A percentile compares a stretch with the other conserved stretches of the same genome.
phyloP scores from a whole-genome alignment of 1,140 invertebrate species.

The Zaprionus davidi region DNA sequence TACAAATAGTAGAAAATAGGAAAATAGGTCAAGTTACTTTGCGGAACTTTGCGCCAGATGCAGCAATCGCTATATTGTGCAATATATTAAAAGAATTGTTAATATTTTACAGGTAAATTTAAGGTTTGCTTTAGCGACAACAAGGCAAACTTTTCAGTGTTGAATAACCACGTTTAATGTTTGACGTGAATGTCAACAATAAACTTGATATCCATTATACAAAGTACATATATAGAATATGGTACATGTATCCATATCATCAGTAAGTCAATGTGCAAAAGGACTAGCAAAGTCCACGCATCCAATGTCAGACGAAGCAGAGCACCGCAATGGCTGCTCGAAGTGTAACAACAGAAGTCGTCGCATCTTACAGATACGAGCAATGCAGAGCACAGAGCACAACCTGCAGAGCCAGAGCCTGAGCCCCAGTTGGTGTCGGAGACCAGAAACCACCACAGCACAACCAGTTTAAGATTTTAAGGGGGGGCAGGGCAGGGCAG shows the following conservation, averaged over 20 bases:
- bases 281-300: background rate
- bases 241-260: background rate
- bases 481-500: background rate
- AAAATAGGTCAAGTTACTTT: too few relatives aligned
- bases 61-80: too few relatives aligned
- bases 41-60: too few relatives aligned
- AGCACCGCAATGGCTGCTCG: conserved; percentile 44
- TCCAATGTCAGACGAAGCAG: background rate
- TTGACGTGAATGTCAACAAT: too few relatives aligned
- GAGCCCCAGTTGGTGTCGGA: background rate
- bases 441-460: background rate
- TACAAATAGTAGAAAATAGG: too few relatives aligned
- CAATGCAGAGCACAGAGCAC: background rate
- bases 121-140: too few relatives aligned
- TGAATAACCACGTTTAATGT: too few relatives aligned
- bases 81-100: too few relatives aligned
- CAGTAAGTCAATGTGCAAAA: background rate
- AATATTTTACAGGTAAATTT: too few relatives aligned
- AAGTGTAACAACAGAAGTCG: conserved; percentile 80
- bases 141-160: too few relatives aligned
- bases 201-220: too few relatives aligned
- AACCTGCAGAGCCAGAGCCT: background rate
- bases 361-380: conserved; percentile 42
- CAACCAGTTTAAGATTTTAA: conserved; percentile 40
- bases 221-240: too few relatives aligned